These are phyloP conservation scores for Nysson spinosus DNA, from an alignment of 2,888 invertebrate genomes.

Conservation along the genomic window DNA sequence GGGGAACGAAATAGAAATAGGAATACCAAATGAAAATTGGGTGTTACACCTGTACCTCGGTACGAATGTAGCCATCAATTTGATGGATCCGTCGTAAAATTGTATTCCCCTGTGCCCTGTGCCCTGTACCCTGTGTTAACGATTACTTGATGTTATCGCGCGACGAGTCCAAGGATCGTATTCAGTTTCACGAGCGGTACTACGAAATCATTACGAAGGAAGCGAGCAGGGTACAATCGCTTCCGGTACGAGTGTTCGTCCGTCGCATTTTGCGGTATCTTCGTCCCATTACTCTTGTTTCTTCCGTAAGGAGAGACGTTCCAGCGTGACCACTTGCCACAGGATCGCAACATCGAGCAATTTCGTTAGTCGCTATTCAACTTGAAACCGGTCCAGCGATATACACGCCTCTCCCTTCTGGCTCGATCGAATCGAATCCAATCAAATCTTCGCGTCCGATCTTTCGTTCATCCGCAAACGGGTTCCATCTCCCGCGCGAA, in stretches of 20 bases:
- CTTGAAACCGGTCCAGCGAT: constrained; percentile 62
- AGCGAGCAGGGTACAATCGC: too few relatives aligned
- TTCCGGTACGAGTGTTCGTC: constrained; percentile 2
- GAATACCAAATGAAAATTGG: too few relatives aligned
- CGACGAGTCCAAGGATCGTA: too few relatives aligned
- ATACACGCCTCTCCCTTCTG: constrained; percentile 39
- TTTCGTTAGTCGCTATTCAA: constrained; percentile 57
- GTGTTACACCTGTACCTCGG: too few relatives aligned
- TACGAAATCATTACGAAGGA: too few relatives aligned
- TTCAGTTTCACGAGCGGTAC: too few relatives aligned
- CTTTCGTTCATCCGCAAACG: constrained; percentile 61
- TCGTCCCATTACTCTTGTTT: constrained; percentile 16
- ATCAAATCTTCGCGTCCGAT: constrained; percentile 60
- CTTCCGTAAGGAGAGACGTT: constrained; percentile 17
- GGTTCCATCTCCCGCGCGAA: constrained; percentile 57
- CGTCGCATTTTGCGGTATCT: constrained; percentile 14
- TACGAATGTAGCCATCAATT: too few relatives aligned
- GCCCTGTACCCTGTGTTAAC: too few relatives aligned
- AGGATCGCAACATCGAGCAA: constrained; percentile 52
- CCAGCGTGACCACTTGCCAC: constrained; percentile 28
- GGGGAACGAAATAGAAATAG: too few relatives aligned
- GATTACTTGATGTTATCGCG: too few relatives aligned
- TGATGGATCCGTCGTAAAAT: too few relatives aligned
- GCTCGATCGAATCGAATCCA: constrained; percentile 60
- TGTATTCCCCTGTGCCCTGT: too few relatives aligned